Evolutionary conservation across 2,797 vertebrate genomes (phyloP).

Genomic region (Sebastes hubbsi): DNA sequence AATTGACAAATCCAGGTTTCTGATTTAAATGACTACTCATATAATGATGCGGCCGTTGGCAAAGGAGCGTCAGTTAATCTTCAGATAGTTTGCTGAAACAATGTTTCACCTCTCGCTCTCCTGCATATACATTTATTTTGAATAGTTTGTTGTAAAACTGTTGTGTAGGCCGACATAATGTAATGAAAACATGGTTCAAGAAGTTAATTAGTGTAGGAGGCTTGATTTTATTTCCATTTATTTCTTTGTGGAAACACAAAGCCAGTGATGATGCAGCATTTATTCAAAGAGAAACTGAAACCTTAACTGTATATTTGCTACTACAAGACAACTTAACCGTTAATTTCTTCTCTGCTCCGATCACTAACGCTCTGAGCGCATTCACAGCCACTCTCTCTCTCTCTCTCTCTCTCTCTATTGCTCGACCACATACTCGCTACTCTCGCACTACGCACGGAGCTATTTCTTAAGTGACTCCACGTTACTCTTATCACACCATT

Average conservation of each 20-base stretch:
- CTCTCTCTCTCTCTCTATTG: no score
- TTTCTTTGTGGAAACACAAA: background rate
- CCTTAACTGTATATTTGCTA: background rate
- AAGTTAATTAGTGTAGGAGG: background rate
- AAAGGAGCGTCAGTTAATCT: background rate
- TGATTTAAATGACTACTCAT: background rate
- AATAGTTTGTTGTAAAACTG: background rate
- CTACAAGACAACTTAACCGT: background rate
- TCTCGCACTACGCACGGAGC: background rate
- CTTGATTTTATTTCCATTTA: no score
- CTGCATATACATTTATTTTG: background rate
- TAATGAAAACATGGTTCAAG: background rate
- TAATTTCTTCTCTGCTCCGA: background rate
- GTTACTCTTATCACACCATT: background rate
- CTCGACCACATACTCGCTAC: no score
- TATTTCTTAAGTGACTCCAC: background rate
- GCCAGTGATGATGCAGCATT: background rate
- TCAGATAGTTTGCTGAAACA: background rate
- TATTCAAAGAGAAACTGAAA: background rate
- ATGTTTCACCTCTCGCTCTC: background rate
- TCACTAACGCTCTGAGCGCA: no score
- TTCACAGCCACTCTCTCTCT: background rate
- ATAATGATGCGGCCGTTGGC: background rate
- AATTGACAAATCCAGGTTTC: background rate
- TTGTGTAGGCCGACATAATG: background rate